phyloP scores from a whole-genome alignment of 2,888 invertebrate genomes.

The Melolontha melolontha region DNA sequence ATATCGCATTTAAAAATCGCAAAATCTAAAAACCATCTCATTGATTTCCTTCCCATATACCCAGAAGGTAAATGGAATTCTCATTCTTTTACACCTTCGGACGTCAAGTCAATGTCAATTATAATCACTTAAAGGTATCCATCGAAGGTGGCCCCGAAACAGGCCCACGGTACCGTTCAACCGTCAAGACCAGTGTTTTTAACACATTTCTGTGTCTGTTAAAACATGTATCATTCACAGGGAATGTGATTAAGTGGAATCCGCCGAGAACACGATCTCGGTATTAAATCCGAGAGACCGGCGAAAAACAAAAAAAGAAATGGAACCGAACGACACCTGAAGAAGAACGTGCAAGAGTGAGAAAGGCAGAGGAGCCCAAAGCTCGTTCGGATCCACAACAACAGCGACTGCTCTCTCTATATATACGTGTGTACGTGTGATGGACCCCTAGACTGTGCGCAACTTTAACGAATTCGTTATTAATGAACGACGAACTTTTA shows the following conservation, averaged over 20 bases:
- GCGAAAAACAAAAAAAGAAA: background rate
- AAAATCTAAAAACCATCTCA: too few species aligned
- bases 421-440: background rate
- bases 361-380: background rate
- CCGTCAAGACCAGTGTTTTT: conserved; percentile 37
- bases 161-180: background rate
- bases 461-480: conserved; percentile 49
- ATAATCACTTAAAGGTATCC: too few species aligned
- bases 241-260: conserved; percentile 44
- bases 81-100: too few species aligned
- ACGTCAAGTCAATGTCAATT: too few species aligned
- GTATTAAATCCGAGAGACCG: conserved; percentile 19
- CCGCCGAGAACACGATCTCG: conserved; percentile 38
- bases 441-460: conserved; percentile 58
- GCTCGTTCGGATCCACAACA: background rate
- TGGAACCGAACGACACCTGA: background rate
- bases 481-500: conserved; percentile 57
- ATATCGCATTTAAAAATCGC: too few species aligned
- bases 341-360: background rate
- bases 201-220: conserved; percentile 44
- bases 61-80: too few species aligned
- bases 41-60: too few species aligned
- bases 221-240: conserved; percentile 41
- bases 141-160: conserved; percentile 1
- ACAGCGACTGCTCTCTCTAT: background rate